Base-by-base conservation (phyloP, 2,888 invertebrate species). In the Liopterus haemorrhoidalis region DNA sequence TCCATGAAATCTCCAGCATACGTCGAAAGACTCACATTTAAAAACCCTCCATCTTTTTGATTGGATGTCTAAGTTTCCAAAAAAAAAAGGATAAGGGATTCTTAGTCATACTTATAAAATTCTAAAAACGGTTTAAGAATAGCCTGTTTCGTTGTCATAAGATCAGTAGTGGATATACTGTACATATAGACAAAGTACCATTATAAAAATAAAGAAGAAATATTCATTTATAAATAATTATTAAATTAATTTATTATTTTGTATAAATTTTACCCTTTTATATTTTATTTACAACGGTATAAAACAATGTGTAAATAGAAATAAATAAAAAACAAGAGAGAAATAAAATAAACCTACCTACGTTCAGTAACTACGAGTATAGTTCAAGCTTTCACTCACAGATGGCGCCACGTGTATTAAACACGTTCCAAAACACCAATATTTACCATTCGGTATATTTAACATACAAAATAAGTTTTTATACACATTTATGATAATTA, bases 401-500 rank as follows among this genome's bases (percentile, higher is more conserved):
- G 45, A 33, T 45, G 45, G 45, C 45, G 28, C 32, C 25, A 45
- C 24, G 12, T 14, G 39, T 39, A 16, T 24, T n/a, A 30, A 27
- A 25, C 4, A n/a, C n/a, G n/a, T n/a, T n/a, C n/a, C n/a, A n/a
- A 36, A 33, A 16, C 33, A 33, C 3, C 25, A 11, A 12, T 25
- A 8, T 22, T 14, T 31, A 14, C 31, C 8, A n/a, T 14, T 8
- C 31, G 15, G 15, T 14, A 14, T 31, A 31, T 6, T 11, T 25
- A 11, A 25, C 25, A 25, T 11, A 25, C 12, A n/a, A 25, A 25
- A 25, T 2, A 28, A 14, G 25, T n/a, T 25, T n/a, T 25, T 25
- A 25, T 25, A 11, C 25, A 25, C 25, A 25, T 25, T n/a, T n/a
- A n/a, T n/a, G n/a, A n/a, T n/a, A n/a, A n/a, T n/a, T n/a, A n/a